These are phyloP conservation scores for Rhinogobius similis DNA, from an alignment of 2,113 vertebrate genomes.

Conservation along the genomic window DNA sequence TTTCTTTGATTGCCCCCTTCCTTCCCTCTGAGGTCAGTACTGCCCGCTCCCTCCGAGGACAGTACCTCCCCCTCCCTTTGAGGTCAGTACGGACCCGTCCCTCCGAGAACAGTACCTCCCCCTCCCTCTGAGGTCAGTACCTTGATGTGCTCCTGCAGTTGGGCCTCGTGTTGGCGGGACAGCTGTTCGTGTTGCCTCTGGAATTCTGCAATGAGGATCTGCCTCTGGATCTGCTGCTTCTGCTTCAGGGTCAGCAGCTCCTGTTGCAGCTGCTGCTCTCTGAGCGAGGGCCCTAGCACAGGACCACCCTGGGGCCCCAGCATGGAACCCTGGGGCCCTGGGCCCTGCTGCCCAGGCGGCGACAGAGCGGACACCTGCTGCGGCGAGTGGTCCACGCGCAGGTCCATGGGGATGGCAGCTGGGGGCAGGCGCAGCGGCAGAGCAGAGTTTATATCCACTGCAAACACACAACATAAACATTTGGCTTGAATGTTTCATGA, in stretches of 20 bases:
- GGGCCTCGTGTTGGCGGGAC: conserved; percentile 94
- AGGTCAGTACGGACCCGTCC: too few relatives aligned
- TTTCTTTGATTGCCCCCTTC: not conserved
- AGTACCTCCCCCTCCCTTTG: too few relatives aligned
- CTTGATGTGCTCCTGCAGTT: conserved; percentile 97
- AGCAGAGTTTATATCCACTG: conserved; percentile 92
- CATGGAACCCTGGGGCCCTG: conserved; percentile 16
- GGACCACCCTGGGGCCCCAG: conserved; percentile 40
- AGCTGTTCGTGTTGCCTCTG: conserved; percentile 97
- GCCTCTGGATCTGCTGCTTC: conserved; percentile 97
- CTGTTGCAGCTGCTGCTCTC: conserved; percentile 96
- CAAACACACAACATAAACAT: not conserved
- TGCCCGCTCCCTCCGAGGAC: not conserved
- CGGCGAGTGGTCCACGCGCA: conserved; percentile 84
- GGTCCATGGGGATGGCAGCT: conserved; percentile 91
- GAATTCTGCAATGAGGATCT: conserved; percentile 97
- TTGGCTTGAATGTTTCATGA: not conserved
- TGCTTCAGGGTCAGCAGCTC: conserved; percentile 95
- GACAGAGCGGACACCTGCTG: conserved; percentile 84
- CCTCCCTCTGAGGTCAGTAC: conserved; percentile 55
- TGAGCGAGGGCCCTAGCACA: conserved; percentile 59
- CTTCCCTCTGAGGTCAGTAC: too few relatives aligned
- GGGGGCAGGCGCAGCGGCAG: conserved; percentile 91
- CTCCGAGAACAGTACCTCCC: not conserved
- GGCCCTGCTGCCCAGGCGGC: conserved; percentile 46